phyloP scores from a whole-genome alignment of 2,888 invertebrate species.

The Oxyscelio sp. region DNA sequence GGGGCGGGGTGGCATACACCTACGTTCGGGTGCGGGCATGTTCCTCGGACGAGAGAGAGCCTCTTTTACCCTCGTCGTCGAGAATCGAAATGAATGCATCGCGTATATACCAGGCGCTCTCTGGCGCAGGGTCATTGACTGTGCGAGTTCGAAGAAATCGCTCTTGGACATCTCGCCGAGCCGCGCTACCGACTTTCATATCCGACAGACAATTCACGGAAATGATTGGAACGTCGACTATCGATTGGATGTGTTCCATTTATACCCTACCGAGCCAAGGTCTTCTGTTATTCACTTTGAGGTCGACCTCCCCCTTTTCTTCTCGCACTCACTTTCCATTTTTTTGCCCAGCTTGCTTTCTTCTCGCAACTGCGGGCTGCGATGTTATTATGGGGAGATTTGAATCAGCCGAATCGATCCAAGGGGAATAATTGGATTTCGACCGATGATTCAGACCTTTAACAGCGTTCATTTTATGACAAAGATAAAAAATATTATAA shows the following conservation, averaged over 20 bases:
- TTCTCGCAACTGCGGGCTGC: conserved; percentile 6
- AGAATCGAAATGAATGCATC: conserved; percentile 74
- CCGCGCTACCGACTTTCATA: conserved; percentile 68
- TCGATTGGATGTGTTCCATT: conserved; percentile 73
- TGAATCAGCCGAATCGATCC: conserved; percentile 42
- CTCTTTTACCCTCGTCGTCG: conserved; percentile 64
- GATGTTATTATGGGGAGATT: conserved; percentile 25
- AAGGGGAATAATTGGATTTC: conserved; percentile 20
- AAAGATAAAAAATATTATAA: too few species aligned
- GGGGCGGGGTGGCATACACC: too few species aligned
- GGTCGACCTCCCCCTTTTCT: conserved; percentile 49
- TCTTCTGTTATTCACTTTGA: conserved; percentile 63
- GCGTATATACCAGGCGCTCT: conserved; percentile 59
- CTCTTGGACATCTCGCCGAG: conserved; percentile 67
- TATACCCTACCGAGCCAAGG: conserved; percentile 71
- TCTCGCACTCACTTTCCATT: conserved; percentile 46
- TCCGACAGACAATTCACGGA: conserved; percentile 70
- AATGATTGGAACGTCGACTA: conserved; percentile 63
- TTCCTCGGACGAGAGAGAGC: conserved; percentile 22
- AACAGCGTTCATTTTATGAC: too few species aligned
- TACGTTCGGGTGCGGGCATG: conserved; percentile 27
- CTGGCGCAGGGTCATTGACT: conserved; percentile 70
- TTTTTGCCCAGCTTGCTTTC: conserved; percentile 31
- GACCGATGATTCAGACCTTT: not conserved
- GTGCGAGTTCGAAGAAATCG: conserved; percentile 72